Conservation (phyloP, 2,113 vertebrate genomes). For the Brachyhypopomus occidentalis region DNA sequence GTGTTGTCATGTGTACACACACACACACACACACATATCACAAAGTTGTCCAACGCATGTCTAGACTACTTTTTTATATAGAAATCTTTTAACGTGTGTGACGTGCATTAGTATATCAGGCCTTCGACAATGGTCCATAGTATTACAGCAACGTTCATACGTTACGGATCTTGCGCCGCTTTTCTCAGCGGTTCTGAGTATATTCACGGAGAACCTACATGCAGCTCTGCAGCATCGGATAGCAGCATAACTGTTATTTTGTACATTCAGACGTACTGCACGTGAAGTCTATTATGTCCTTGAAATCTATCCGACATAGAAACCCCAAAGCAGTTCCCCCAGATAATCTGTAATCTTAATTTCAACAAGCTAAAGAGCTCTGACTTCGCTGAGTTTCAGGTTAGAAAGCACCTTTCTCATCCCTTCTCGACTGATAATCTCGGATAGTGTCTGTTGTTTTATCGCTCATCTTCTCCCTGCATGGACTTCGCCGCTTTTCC, state of each 20-base stretch:
- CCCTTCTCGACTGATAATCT: constrained; percentile 7
- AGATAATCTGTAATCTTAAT: neutral
- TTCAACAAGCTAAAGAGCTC: neutral
- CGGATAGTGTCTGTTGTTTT: constrained; percentile 34
- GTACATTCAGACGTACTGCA: constrained; percentile 19
- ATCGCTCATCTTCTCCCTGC: constrained; percentile 29
- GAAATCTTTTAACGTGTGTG: constrained; percentile 24
- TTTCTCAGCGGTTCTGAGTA: constrained; percentile 34
- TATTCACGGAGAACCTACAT: neutral
- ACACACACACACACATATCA: neutral
- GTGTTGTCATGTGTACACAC: too few relatives aligned
- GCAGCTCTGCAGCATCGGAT: constrained; percentile 20
- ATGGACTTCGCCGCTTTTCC: constrained; percentile 7
- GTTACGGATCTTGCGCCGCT: neutral
- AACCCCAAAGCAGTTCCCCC: neutral
- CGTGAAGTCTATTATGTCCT: neutral
- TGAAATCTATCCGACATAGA: neutral
- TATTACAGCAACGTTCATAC: constrained; percentile 34
- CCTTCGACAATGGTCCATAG: constrained; percentile 3
- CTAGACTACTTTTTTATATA: constrained; percentile 6
- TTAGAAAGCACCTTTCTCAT: neutral
- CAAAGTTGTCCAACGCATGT: constrained; percentile 13
- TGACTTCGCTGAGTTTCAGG: neutral
- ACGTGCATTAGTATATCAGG: constrained; percentile 23
- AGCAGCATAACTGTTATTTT: neutral